phyloP scores from a whole-genome alignment of 1,140 invertebrate genomes.

The Drosophila bocqueti region DNA sequence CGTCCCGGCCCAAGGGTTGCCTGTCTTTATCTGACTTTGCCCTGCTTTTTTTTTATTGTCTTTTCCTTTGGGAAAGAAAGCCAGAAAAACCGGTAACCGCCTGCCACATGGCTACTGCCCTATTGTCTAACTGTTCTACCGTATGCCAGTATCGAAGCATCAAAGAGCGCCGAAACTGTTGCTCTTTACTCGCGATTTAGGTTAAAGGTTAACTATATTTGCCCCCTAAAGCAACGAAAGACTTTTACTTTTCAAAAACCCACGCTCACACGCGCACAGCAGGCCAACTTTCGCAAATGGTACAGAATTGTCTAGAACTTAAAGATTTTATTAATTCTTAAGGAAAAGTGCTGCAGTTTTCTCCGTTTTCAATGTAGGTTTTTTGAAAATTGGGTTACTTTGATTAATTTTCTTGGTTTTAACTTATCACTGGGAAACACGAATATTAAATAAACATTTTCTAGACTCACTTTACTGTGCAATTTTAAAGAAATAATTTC shows the following conservation, averaged over 20 bases:
- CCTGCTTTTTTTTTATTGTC: constrained; percentile 3
- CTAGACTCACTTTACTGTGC: too few relatives aligned
- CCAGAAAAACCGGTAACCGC: constrained; percentile 58
- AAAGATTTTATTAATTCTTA: background rate
- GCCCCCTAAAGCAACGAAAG: constrained; percentile 47
- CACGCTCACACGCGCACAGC: constrained; percentile 7
- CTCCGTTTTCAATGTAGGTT: background rate
- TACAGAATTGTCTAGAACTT: constrained; percentile 2
- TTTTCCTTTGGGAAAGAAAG: constrained; percentile 34
- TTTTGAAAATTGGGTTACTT: background rate
- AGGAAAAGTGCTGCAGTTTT: background rate
- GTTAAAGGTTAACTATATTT: constrained; percentile 71
- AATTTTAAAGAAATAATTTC: too few relatives aligned
- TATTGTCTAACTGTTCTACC: constrained; percentile 22
- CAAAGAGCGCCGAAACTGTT: constrained; percentile 70
- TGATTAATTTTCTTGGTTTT: background rate
- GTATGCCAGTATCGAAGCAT: constrained; percentile 36
- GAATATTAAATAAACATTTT: background rate
- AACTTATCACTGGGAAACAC: too few relatives aligned
- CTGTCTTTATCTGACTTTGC: constrained; percentile 25
- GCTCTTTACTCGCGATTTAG: constrained; percentile 70
- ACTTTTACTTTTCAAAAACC: constrained; percentile 71
- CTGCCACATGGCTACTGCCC: constrained; percentile 39
- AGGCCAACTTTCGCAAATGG: background rate
- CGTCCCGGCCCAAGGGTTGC: constrained; percentile 41